A percentile compares a stretch with the other conserved stretches of the same genome.
Conservation (phyloP, 2,113 vertebrate species). For the Pyxicephalus adspersus region DNA sequence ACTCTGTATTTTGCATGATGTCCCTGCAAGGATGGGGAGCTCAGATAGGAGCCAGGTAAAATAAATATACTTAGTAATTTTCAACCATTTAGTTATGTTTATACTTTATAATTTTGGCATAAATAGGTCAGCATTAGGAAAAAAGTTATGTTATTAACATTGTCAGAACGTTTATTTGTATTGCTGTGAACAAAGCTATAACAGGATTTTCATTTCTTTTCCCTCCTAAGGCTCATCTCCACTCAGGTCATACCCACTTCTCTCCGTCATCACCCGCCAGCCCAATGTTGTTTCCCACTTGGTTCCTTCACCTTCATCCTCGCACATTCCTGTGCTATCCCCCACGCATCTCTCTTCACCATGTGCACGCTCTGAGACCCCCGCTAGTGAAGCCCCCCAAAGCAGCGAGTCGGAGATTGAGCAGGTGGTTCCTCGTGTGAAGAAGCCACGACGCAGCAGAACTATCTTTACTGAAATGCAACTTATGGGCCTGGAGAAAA, state of each 20-base stretch:
- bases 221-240: constrained; percentile 80
- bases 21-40: too few relatives aligned
- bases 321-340: constrained; percentile 60
- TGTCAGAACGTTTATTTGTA: too few relatives aligned
- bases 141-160: neutral
- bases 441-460: constrained; percentile 92
- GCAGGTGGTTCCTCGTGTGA: constrained; percentile 77
- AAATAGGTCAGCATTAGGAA: neutral
- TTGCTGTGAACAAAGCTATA: neutral
- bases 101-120: too few relatives aligned
- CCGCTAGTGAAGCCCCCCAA: constrained; percentile 74
- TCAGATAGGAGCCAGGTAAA: too few relatives aligned
- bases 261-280: constrained; percentile 91
- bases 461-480: constrained; percentile 98
- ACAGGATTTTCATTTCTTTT: neutral
- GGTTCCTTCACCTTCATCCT: constrained; percentile 68
- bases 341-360: constrained; percentile 68
- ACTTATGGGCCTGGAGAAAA: constrained; percentile 98
- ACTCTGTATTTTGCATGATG: too few relatives aligned
- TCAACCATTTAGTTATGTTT: too few relatives aligned
- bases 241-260: constrained; percentile 85
- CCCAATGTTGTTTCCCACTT: constrained; percentile 78
- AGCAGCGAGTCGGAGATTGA: constrained; percentile 95
- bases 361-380: constrained; percentile 61
- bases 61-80: too few relatives aligned